A percentile compares a stretch with the other conserved stretches of the same genome.
phyloP scores from a whole-genome alignment of 1,140 invertebrate species.

The Prorops nasuta region DNA sequence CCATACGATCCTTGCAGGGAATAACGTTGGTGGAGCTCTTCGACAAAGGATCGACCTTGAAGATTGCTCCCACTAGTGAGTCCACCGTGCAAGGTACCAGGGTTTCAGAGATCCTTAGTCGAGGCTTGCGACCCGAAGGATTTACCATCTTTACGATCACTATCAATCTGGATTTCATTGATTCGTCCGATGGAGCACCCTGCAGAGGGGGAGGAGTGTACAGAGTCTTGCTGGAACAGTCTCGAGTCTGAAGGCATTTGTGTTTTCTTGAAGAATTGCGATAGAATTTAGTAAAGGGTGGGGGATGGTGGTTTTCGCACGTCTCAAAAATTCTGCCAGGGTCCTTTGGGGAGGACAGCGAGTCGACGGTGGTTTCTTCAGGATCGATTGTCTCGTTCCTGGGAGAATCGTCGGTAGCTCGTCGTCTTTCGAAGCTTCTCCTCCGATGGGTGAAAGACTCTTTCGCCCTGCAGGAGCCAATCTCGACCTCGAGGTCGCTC shows the following conservation, averaged over 20 bases:
- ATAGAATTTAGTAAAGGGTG: too few relatives aligned
- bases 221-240: too few relatives aligned
- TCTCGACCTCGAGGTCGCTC: constrained; percentile 23
- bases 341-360: too few relatives aligned
- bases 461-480: constrained; percentile 10
- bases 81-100: constrained; percentile 27
- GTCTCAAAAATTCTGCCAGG: too few relatives aligned
- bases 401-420: background rate
- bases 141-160: constrained; percentile 5
- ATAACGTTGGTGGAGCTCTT: constrained; percentile 15
- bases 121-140: background rate
- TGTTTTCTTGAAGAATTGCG: too few relatives aligned
- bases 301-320: too few relatives aligned
- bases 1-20: constrained; percentile 14
- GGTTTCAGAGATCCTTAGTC: constrained; percentile 4
- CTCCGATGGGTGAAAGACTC: background rate
- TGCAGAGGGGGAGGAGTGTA: too few relatives aligned
- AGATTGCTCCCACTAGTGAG: constrained; percentile 18
- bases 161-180: constrained; percentile 4
- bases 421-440: background rate
- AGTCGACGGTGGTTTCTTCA: too few relatives aligned
- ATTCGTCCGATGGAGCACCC: too few relatives aligned
- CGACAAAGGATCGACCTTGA: constrained; percentile 18
- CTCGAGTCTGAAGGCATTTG: too few relatives aligned
- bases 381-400: constrained; percentile 1